Percentiles rank a stretch among this genome's conserved stretches.
These are phyloP conservation scores for Chelonus formosanus DNA, from an alignment of 2,888 invertebrate species.

Conservation along the genomic window DNA sequence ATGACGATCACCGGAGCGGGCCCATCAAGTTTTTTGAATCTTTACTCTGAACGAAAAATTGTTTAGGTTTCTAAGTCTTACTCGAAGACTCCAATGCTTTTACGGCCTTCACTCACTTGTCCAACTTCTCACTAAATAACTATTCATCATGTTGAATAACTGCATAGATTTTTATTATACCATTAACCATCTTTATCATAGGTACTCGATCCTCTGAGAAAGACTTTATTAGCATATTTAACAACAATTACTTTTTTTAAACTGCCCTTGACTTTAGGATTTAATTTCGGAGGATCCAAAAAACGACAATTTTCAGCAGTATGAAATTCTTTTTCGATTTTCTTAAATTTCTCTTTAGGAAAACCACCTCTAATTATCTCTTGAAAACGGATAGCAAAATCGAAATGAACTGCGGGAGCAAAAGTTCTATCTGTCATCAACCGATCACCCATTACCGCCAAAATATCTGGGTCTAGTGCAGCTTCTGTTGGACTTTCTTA, in stretches of 20 bases:
- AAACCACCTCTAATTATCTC: slow-evolving; percentile 37
- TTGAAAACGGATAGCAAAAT: slow-evolving; percentile 20
- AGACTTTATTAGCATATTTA: no score
- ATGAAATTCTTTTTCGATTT: slow-evolving; percentile 25
- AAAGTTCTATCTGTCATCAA: slow-evolving; percentile 23
- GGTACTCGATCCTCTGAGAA: no score
- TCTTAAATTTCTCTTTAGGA: slow-evolving; percentile 28
- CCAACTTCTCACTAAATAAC: slow-evolving; percentile 35
- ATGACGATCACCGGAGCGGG: slow-evolving; percentile 34
- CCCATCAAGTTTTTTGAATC: slow-evolving; percentile 37
- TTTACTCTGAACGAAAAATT: background rate
- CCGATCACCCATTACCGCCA: slow-evolving; percentile 28
- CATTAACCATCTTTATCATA: no score
- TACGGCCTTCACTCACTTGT: slow-evolving; percentile 33
- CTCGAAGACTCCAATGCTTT: slow-evolving; percentile 31
- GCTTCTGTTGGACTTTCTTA: background rate
- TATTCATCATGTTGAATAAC: no score
- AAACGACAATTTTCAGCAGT: slow-evolving; percentile 31
- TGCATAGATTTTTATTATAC: no score
- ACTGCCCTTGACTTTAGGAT: slow-evolving; percentile 31
- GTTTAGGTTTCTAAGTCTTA: slow-evolving; percentile 22
- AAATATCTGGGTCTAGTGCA: slow-evolving; percentile 19
- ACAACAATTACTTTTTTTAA: slow-evolving; percentile 28
- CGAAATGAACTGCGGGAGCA: slow-evolving; percentile 24
- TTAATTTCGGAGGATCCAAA: slow-evolving; percentile 36